Evolutionary conservation across 2,888 invertebrate species (phyloP).

Genomic region (Cerceris ruficornis): DNA sequence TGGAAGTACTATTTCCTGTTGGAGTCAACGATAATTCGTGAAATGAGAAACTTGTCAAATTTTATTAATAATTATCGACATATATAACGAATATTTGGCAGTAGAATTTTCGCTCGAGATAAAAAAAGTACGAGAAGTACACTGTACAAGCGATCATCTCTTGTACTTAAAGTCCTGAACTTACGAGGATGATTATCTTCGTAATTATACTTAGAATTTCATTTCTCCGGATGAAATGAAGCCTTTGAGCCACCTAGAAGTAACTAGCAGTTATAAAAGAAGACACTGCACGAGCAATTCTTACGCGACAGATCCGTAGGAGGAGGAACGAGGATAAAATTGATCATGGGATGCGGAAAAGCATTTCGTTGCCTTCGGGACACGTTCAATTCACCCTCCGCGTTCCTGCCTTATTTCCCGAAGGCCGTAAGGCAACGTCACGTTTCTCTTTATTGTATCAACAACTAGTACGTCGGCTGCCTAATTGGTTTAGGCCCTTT

Average conservation of each 20-base stretch:
- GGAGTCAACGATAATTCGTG: too few relatives aligned
- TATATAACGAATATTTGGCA: too few relatives aligned
- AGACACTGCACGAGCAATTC: neutral
- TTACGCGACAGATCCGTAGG: neutral
- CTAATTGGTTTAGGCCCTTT: constrained; percentile 75
- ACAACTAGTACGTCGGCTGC: constrained; percentile 58
- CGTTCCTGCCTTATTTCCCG: constrained; percentile 44
- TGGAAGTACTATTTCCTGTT: too few relatives aligned
- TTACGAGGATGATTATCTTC: neutral
- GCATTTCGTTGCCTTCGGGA: constrained; percentile 7
- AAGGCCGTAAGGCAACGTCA: constrained; percentile 58
- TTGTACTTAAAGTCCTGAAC: neutral
- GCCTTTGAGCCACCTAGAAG: neutral
- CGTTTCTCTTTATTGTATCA: constrained; percentile 74
- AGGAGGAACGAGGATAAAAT: neutral
- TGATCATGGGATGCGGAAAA: constrained; percentile 14
- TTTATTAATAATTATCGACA: too few relatives aligned
- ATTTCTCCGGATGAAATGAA: constrained; percentile 1
- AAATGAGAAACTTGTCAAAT: too few relatives aligned
- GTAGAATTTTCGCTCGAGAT: too few relatives aligned
- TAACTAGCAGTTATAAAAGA: neutral
- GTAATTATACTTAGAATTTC: constrained; percentile 1
- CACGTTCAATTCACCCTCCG: constrained; percentile 38
- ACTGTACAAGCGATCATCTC: too few relatives aligned
- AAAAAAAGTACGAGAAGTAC: too few relatives aligned